phyloP scores from a whole-genome alignment of 2,797 vertebrate species.

The Pangasius djambal region DNA sequence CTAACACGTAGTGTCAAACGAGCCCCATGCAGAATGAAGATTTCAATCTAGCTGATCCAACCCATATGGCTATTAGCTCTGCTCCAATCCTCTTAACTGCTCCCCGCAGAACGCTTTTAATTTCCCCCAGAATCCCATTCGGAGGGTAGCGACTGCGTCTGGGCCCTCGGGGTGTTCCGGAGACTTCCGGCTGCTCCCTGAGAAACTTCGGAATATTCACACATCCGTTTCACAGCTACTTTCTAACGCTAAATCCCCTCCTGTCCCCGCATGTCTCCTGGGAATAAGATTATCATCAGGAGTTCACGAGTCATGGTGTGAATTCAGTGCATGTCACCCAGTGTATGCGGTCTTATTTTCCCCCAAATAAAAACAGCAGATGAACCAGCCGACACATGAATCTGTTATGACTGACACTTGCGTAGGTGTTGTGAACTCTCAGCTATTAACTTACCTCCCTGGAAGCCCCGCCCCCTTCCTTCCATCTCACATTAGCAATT shows the following conservation, averaged over 20 bases:
- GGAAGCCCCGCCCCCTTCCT: not conserved
- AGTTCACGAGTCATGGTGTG: not conserved
- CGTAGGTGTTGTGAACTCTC: not conserved
- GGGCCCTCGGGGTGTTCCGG: not conserved
- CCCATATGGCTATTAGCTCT: constrained; percentile 47
- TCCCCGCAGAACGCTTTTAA: constrained; percentile 48
- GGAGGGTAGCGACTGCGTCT: constrained; percentile 16
- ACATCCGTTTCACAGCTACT: not conserved
- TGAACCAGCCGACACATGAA: not conserved
- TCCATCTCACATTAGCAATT: not conserved
- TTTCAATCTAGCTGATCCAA: constrained; percentile 47
- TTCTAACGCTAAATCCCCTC: not conserved
- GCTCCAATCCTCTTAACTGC: constrained; percentile 58
- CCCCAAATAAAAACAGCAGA: not conserved
- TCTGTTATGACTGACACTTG: not conserved
- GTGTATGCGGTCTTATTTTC: not conserved
- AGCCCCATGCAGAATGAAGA: constrained; percentile 45
- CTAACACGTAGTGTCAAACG: constrained; percentile 14
- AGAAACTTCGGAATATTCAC: not conserved
- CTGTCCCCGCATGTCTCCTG: not conserved
- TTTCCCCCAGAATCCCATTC: constrained; percentile 54
- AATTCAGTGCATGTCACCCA: not conserved
- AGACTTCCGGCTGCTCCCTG: constrained; percentile 2
- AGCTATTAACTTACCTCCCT: not conserved
- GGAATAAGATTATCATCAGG: not conserved